These are phyloP conservation scores for Nannoperca australis DNA, from an alignment of 2,797 vertebrate genomes.

Conservation along the genomic window DNA sequence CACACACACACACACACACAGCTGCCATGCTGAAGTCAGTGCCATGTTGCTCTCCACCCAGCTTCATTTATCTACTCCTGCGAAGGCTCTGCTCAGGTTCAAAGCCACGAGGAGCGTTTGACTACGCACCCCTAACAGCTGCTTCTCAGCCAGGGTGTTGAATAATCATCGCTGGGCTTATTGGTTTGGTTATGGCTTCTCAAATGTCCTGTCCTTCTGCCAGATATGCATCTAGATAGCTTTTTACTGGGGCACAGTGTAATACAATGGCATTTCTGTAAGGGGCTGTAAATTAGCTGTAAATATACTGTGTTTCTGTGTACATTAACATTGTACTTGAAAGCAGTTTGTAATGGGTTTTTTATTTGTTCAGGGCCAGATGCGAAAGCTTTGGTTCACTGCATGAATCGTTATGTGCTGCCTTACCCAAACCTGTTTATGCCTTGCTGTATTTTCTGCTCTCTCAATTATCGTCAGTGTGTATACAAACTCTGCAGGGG, in stretches of 20 bases:
- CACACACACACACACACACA: conserved; percentile 17
- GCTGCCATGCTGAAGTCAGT: conserved; percentile 49
- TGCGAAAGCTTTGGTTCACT: conserved; percentile 30
- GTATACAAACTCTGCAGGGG: conserved; percentile 28
- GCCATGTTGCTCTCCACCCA: conserved; percentile 21
- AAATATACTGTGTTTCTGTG: conserved; percentile 41
- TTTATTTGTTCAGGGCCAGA: conserved; percentile 39
- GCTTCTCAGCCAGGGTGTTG: conserved; percentile 62
- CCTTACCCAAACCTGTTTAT: conserved; percentile 48
- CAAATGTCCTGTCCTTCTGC: conserved; percentile 63
- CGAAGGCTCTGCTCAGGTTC: conserved; percentile 61
- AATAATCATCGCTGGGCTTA: conserved; percentile 69
- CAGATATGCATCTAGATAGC: conserved; percentile 46
- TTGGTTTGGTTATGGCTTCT: conserved; percentile 77
- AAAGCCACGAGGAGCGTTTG: conserved; percentile 64
- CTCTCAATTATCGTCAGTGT: conserved; percentile 23
- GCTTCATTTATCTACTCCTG: conserved; percentile 57
- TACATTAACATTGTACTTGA: conserved; percentile 37
- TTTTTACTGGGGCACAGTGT: conserved; percentile 46
- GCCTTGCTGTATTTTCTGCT: conserved; percentile 29
- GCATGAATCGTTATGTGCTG: conserved; percentile 30
- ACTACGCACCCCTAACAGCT: conserved; percentile 70
- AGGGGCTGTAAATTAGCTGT: conserved; percentile 29
- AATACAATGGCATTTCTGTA: conserved; percentile 46
- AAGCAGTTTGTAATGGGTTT: conserved; percentile 15